phyloP scores from a whole-genome alignment of 2,888 invertebrate species.

The Andrena flavipes region DNA sequence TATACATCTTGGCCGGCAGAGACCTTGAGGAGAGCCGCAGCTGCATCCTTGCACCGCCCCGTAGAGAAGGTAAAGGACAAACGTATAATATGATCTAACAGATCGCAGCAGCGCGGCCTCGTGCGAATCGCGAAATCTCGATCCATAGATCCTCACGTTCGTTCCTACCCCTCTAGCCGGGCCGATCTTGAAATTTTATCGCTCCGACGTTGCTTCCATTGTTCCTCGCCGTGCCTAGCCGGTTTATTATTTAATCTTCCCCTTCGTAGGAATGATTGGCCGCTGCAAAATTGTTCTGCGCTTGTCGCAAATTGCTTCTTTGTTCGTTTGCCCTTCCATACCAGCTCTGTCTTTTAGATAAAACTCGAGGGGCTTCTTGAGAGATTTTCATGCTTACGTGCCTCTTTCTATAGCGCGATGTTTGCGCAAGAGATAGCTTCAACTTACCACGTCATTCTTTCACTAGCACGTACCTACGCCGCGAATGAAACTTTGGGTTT shows the following conservation, averaged over 20 bases:
- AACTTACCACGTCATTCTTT: too few relatives aligned
- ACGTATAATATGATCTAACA: conserved; percentile 74
- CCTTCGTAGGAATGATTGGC: conserved; percentile 50
- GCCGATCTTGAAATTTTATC: conserved; percentile 58
- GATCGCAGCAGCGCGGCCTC: conserved; percentile 58
- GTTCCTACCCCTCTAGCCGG: conserved; percentile 25
- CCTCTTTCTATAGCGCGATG: too few relatives aligned
- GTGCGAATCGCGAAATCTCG: conserved; percentile 76
- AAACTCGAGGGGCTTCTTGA: too few relatives aligned
- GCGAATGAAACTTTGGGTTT: not conserved
- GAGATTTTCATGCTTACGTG: too few relatives aligned
- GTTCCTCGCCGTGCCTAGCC: conserved; percentile 25
- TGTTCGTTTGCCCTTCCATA: not conserved
- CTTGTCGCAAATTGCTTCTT: not conserved
- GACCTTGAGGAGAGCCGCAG: conserved; percentile 72
- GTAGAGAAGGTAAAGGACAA: conserved; percentile 77
- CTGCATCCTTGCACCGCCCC: conserved; percentile 73
- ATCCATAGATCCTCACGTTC: conserved; percentile 68
- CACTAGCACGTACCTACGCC: too few relatives aligned
- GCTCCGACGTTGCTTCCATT: conserved; percentile 43
- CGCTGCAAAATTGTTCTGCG: not conserved
- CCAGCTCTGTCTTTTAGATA: too few relatives aligned
- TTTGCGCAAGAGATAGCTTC: too few relatives aligned
- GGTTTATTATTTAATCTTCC: conserved; percentile 53
- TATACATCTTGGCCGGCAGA: conserved; percentile 35